Percentiles rank a stretch among this genome's conserved stretches.
phyloP scores from a whole-genome alignment of 2,113 vertebrate genomes.

The Sisor rabdophorus region DNA sequence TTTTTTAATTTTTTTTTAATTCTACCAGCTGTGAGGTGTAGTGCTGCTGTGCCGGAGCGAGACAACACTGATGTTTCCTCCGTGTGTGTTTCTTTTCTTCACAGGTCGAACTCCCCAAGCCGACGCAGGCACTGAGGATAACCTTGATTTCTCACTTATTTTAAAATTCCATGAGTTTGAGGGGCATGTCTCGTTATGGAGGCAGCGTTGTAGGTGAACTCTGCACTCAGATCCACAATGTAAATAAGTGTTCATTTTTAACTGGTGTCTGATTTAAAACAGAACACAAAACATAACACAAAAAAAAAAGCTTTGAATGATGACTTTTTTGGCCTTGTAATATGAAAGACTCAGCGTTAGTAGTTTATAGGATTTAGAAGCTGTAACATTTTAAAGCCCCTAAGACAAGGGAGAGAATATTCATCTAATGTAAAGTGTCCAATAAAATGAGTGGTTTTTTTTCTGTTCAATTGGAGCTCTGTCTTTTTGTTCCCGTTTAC shows the following conservation, averaged over 20 bases:
- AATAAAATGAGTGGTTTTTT: slow-evolving; percentile 70
- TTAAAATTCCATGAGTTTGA: slow-evolving; percentile 99
- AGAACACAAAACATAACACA: too few relatives aligned
- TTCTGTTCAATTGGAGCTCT: slow-evolving; percentile 35
- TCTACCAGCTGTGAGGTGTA: slow-evolving; percentile 33
- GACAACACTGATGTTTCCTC: slow-evolving; percentile 57
- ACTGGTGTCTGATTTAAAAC: slow-evolving; percentile 81
- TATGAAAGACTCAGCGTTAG: slow-evolving; percentile 74
- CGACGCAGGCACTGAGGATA: slow-evolving; percentile 91
- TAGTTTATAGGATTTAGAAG: slow-evolving; percentile 82
- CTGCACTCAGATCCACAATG: slow-evolving; percentile 68
- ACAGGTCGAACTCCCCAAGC: slow-evolving; percentile 87
- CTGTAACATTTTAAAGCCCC: slow-evolving; percentile 86
- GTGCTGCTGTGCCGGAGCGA: slow-evolving; percentile 20
- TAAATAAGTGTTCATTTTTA: slow-evolving; percentile 95
- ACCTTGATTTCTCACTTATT: slow-evolving; percentile 75
- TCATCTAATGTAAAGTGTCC: slow-evolving; percentile 85
- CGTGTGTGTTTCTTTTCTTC: slow-evolving; percentile 70
- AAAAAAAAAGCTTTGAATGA: slow-evolving; percentile 61
- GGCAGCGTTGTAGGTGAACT: slow-evolving; percentile 97
- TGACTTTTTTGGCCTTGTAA: slow-evolving; percentile 82
- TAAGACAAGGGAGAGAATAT: slow-evolving; percentile 50
- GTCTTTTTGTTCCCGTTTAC: not conserved
- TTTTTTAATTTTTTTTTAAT: slow-evolving; percentile 7
- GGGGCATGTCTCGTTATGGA: slow-evolving; percentile 99